phyloP scores from a whole-genome alignment of 2,113 vertebrate species.

The Prionailurus viverrinus region DNA sequence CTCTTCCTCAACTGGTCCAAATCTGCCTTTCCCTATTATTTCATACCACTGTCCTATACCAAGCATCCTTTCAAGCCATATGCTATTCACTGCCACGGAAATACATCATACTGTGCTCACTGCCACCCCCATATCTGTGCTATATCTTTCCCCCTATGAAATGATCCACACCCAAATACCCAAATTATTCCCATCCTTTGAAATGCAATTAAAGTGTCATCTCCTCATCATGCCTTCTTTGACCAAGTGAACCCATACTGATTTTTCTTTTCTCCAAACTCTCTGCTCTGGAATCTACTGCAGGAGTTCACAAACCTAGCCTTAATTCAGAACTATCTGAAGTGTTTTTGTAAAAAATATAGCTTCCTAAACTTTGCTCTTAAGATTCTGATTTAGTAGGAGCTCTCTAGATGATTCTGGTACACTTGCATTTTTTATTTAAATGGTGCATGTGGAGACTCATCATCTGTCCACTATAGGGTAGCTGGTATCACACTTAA shows the following conservation, averaged over 20 bases:
- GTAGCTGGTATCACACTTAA: not conserved
- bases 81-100: not conserved
- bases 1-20: not conserved
- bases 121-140: not conserved
- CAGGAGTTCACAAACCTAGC: not conserved
- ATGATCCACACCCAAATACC: not conserved
- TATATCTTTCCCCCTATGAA: not conserved
- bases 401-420: not conserved
- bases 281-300: not conserved
- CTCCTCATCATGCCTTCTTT: not conserved
- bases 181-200: not conserved
- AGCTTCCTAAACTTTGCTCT: not conserved
- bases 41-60: not conserved
- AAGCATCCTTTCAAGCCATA: not conserved
- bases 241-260: not conserved
- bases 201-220: slow-evolving; percentile 12
- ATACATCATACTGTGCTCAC: not conserved
- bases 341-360: slow-evolving; percentile 28
- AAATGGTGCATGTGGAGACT: not conserved
- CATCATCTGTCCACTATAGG: not conserved
- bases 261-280: not conserved
- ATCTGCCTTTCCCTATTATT: not conserved
- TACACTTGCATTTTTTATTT: slow-evolving; percentile 24
- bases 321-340: slow-evolving; percentile 43
- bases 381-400: not conserved